Base-by-base conservation (phyloP, 1,140 invertebrate genomes). In the Drosophila yakuba region DNA sequence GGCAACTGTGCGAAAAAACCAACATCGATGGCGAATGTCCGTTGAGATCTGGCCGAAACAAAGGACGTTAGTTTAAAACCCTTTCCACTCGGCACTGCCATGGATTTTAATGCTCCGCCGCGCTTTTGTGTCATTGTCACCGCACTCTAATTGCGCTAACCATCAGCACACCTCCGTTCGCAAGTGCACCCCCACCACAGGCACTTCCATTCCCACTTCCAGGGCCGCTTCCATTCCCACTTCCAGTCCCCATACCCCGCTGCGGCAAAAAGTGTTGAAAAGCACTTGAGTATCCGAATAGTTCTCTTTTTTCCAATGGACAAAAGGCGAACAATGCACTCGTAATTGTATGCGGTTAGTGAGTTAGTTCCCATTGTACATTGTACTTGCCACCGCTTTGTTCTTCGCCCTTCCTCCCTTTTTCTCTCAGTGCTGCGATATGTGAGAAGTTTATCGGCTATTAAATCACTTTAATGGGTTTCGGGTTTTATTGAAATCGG, bases 81-180 rank as follows among this genome's bases (percentile, higher is more conserved):
- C 25, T 32, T 32, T 32, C 7, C 32, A 10, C 20, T 12, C 20
- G 1, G 32, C 10, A 23, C 17, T 12, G 6, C 64, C 67, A 54
- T 56, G 54, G 75, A 59, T 69, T 77, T 66, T 45, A 73, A 63
- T 66, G 82, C 82, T 78, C 64, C 61, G 68, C 66, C 84, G 79
- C 83, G 79, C 74, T 86, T 85, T 88, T 90, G 83, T 86, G 84
- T 88, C 83, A 88, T 83, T 88, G 86, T 81, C 88, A 72, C 64
- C 88, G 82, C 64, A 74, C 77, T 85, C 88, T 90, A 90, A 90
- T 90, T 90, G 88, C 88, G 73, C 74, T 74, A 77, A 89, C 84
- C 84, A 38, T 82, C 76, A 56, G 67, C 62, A 60, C 63, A 72
- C 61, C 50, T 48, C 63, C 39, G 36, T 44, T 45, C n/a, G 17